Conservation (phyloP, 2,113 vertebrate genomes). For the Delphinus delphis region DNA sequence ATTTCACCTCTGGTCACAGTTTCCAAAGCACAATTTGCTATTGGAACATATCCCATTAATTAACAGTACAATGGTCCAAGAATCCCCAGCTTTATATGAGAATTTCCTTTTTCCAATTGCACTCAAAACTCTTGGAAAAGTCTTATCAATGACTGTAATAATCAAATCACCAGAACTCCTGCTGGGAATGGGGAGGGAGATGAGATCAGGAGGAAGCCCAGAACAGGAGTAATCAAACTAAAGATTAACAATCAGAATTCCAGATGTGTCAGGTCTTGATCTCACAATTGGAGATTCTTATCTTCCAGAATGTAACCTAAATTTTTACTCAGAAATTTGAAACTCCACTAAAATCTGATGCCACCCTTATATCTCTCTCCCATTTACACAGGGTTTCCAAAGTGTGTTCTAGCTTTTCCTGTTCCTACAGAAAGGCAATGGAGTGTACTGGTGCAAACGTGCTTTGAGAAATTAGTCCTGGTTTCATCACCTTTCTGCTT, state of each 20-base stretch:
- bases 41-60: neutral
- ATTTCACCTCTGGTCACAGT: neutral
- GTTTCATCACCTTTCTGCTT: neutral
- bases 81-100: neutral
- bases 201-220: neutral
- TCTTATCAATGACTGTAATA: neutral
- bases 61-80: neutral
- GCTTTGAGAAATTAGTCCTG: neutral
- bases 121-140: neutral
- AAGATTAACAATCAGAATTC: neutral
- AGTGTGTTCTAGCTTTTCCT: neutral
- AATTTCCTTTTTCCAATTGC: neutral
- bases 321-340: neutral
- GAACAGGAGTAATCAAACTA: neutral
- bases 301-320: neutral
- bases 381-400: neutral
- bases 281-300: neutral
- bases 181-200: neutral
- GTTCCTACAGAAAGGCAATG: neutral
- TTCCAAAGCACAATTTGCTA: neutral
- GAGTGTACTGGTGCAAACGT: neutral
- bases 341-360: neutral
- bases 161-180: conserved; percentile 1
- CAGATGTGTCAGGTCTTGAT: neutral
- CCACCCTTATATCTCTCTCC: neutral